Base-by-base conservation (phyloP, 2,888 invertebrate genomes). In the Caenorhabditis imperialis region DNA sequence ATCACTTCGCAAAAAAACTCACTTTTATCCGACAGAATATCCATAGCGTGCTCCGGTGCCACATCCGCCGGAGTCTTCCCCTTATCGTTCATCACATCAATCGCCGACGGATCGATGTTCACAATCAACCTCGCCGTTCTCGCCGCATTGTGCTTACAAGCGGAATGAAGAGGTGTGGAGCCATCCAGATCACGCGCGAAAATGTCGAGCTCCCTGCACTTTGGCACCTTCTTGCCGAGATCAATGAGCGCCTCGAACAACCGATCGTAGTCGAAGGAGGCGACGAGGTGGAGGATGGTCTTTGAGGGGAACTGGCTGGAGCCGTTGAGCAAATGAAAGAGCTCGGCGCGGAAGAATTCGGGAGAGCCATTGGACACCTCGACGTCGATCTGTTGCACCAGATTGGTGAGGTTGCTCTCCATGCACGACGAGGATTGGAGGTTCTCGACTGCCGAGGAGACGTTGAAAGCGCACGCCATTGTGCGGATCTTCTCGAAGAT, bases 141-240 rank as follows among this genome's bases (percentile, higher is more conserved):
- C 1, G 54, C 10, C 2, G 72, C 35, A 0, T 48, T 45, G 12
- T 50, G 12, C 14, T 55, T 47, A 12, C 58, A 74, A 0, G 81
- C 81, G 0, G 51, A 30, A 37, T 81, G 81, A 90, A 98, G 91
- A 58, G 97, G 96, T 5, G 96, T 96, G 85, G 92, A 93, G 63
- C 95, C 95, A 85, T 94, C 93, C 77, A 92, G 92, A 89, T 97
- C 96, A 86, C 94, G 92, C 81, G 94, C 93, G 62, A 94, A 91
- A 69, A 95, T 93, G 90, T 96, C 95, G 42, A 97, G 93, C 91
- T 97, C 96, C 27, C 93, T 93, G 88, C 95, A 94, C 74, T 96
- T 90, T 54, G 94, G 92, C 79, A 93, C 91, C 44, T 53, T 48
- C 14, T 51, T 40, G 14, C 69, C 25, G 14, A 65, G 53, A 45